Evolutionary conservation across 2,113 vertebrate genomes (phyloP).

Genomic region (Corydoras maculifer): DNA sequence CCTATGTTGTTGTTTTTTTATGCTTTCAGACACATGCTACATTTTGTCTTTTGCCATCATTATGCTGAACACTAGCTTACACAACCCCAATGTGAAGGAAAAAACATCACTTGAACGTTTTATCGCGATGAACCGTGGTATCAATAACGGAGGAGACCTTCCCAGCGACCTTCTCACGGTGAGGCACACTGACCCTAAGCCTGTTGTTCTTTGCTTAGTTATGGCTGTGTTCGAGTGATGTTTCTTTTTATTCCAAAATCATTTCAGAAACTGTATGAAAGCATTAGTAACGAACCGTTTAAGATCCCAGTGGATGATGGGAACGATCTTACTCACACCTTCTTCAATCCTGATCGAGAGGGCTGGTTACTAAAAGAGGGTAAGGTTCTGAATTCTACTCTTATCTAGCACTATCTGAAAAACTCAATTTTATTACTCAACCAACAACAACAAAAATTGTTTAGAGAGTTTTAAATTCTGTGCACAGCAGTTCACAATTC

Average conservation of each 20-base stretch:
- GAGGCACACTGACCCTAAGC: conserved; percentile 24
- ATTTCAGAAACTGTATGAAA: conserved; percentile 77
- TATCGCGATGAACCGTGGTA: conserved; percentile 84
- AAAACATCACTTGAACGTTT: conserved; percentile 81
- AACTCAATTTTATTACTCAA: too few relatives aligned
- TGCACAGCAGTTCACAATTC: too few relatives aligned
- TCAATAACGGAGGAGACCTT: conserved; percentile 78
- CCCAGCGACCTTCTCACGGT: conserved; percentile 80
- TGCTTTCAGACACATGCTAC: conserved; percentile 85
- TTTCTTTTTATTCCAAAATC: neutral
- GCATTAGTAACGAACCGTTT: conserved; percentile 89
- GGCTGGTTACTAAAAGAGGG: conserved; percentile 95
- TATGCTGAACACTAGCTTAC: too few relatives aligned
- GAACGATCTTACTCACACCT: conserved; percentile 41
- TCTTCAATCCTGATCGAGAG: conserved; percentile 49
- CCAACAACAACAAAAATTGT: too few relatives aligned
- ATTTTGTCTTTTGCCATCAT: conserved; percentile 75
- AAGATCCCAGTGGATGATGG: conserved; percentile 92
- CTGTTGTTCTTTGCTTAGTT: too few relatives aligned
- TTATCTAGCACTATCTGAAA: too few relatives aligned
- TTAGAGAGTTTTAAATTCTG: too few relatives aligned
- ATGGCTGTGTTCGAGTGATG: neutral
- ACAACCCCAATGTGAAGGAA: too few relatives aligned
- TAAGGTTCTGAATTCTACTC: conserved; percentile 49
- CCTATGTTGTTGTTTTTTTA: neutral